Conservation (phyloP, 2,113 vertebrate genomes). For the Hymenochirus boettgeri region DNA sequence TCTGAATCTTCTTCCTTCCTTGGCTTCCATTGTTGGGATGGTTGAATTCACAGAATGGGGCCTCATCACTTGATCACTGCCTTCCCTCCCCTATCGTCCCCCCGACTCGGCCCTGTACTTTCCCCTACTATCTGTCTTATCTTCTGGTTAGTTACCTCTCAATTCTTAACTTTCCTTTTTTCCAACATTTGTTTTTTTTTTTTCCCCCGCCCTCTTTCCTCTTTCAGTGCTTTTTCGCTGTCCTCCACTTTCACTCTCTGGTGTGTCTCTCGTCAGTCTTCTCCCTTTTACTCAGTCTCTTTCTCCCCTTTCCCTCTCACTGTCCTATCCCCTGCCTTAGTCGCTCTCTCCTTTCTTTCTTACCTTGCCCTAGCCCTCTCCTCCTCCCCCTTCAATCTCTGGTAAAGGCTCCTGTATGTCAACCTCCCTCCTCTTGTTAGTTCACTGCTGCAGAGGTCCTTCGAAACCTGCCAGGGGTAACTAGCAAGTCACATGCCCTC, state of each 20-base stretch:
- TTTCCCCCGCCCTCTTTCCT: too few relatives aligned
- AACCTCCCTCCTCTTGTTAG: constrained; percentile 58
- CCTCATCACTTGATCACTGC: not conserved
- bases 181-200: too few relatives aligned
- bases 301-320: too few relatives aligned
- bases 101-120: not conserved
- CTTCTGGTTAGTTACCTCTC: not conserved
- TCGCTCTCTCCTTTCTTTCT: too few relatives aligned
- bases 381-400: too few relatives aligned
- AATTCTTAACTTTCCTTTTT: too few relatives aligned
- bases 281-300: too few relatives aligned
- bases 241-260: too few relatives aligned
- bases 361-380: too few relatives aligned
- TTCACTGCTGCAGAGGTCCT: constrained; percentile 55
- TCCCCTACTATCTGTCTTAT: not conserved
- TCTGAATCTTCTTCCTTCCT: constrained; percentile 93
- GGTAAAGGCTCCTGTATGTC: constrained; percentile 63
- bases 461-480: constrained; percentile 62
- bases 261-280: too few relatives aligned
- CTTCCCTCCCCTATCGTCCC: not conserved
- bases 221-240: too few relatives aligned
- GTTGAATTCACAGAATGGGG: constrained; percentile 5
- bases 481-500: constrained; percentile 4
- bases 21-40: constrained; percentile 62
- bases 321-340: too few relatives aligned